Conservation (phyloP, 2,888 invertebrate species). For the Ochropleura plecta region DNA sequence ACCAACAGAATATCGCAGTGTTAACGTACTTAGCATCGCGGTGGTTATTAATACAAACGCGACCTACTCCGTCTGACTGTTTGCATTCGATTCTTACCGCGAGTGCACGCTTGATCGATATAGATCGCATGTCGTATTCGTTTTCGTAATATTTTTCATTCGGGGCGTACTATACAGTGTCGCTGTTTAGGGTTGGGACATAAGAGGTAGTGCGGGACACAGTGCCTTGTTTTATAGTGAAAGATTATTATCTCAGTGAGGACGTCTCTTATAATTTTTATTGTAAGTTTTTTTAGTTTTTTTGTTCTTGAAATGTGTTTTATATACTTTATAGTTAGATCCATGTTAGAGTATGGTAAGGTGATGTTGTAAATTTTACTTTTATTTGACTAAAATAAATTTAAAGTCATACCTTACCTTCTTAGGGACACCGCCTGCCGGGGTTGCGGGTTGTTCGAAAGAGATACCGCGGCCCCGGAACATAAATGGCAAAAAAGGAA, state of each 20-base stretch:
- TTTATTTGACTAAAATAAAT: neutral
- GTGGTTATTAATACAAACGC: constrained; percentile 84
- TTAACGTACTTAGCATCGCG: constrained; percentile 70
- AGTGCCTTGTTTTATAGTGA: constrained; percentile 70
- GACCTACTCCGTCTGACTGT: constrained; percentile 76
- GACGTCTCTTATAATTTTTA: constrained; percentile 63
- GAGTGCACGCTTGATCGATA: constrained; percentile 75
- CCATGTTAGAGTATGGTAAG: too few species aligned
- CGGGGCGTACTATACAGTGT: constrained; percentile 54
- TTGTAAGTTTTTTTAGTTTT: constrained; percentile 57
- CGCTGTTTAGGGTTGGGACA: constrained; percentile 62
- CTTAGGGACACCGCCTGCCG: too few species aligned
- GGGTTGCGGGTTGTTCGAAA: too few species aligned
- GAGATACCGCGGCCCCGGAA: too few species aligned
- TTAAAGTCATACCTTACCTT: neutral
- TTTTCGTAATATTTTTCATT: constrained; percentile 43
- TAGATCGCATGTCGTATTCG: constrained; percentile 57
- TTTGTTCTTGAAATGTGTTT: neutral
- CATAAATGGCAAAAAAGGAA: too few species aligned
- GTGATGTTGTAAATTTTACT: neutral
- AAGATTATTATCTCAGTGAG: constrained; percentile 63
- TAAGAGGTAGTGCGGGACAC: constrained; percentile 48
- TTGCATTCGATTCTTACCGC: constrained; percentile 75
- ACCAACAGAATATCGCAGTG: constrained; percentile 56
- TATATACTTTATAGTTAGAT: neutral